Evolutionary conservation across 2,113 vertebrate species (phyloP).

Genomic region (Nothocercus julius): DNA sequence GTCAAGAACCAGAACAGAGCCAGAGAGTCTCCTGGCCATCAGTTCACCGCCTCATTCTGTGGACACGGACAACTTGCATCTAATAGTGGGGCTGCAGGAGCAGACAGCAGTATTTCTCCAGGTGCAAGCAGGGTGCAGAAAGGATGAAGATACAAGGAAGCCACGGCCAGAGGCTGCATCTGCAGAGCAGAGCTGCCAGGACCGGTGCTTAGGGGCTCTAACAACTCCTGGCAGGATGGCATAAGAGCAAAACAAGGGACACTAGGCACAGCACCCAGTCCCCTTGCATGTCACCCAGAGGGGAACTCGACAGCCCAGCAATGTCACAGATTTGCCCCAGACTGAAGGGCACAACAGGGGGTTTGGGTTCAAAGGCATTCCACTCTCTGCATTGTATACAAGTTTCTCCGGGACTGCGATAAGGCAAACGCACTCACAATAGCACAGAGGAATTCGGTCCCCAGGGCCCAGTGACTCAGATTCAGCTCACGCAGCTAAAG

Average conservation of each 20-base stretch:
- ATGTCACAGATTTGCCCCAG: not conserved
- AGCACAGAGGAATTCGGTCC: conserved; percentile 46
- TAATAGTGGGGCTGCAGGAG: not conserved
- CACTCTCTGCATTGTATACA: not conserved
- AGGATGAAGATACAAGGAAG: not conserved
- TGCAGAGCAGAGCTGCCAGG: accelerated
- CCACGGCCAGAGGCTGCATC: not conserved
- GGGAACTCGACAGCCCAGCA: not conserved
- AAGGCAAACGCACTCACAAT: conserved; percentile 50
- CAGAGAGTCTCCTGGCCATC: not conserved
- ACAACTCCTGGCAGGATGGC: not conserved
- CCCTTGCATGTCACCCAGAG: not conserved
- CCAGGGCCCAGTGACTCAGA: conserved; percentile 36
- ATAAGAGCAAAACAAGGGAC: not conserved
- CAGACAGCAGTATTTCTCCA: not conserved
- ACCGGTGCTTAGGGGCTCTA: not conserved
- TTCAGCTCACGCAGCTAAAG: not conserved
- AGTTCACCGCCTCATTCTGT: not conserved
- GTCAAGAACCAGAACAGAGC: not conserved
- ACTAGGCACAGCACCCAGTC: not conserved
- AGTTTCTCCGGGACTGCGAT: not conserved
- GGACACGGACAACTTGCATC: not conserved
- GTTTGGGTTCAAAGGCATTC: conserved; percentile 7
- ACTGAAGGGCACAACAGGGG: not conserved
- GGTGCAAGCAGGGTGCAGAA: not conserved